phyloP scores from a whole-genome alignment of 2,797 vertebrate genomes.

The Acipenser transmontanus region DNA sequence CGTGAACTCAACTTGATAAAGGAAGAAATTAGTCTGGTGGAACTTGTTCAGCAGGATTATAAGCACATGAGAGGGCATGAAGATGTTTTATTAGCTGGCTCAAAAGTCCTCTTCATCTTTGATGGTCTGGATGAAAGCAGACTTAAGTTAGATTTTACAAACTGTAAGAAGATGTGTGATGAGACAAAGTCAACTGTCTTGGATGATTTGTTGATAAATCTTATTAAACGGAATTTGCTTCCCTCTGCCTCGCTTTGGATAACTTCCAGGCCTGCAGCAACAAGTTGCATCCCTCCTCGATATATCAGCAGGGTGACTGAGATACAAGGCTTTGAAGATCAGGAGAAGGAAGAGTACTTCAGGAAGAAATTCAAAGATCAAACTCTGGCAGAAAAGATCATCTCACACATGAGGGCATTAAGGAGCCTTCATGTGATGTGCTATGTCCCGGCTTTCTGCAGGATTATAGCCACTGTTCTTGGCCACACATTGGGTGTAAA shows the following conservation, averaged over 20 bases:
- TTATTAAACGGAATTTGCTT: background rate
- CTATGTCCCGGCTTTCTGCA: constrained; percentile 10
- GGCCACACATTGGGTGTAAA: background rate
- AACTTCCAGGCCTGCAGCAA: too few relatives aligned
- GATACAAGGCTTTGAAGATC: too few relatives aligned
- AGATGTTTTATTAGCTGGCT: background rate
- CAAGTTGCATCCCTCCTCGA: too few relatives aligned
- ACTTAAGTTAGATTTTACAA: background rate
- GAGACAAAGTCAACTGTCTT: background rate
- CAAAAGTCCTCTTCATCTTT: constrained; percentile 9
- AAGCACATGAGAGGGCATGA: background rate
- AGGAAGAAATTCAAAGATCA: too few relatives aligned
- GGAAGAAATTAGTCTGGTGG: constrained; percentile 1
- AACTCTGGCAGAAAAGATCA: too few relatives aligned
- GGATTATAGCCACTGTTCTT: constrained; percentile 2
- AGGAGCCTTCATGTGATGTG: background rate
- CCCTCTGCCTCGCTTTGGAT: too few relatives aligned
- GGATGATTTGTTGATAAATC: background rate
- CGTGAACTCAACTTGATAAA: constrained; percentile 14
- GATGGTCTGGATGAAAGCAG: constrained; percentile 15
- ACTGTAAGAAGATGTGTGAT: background rate
- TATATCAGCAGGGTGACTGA: too few relatives aligned
- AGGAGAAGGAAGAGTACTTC: too few relatives aligned
- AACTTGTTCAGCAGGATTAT: constrained; percentile 6
- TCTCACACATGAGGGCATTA: too few relatives aligned